phyloP scores from a whole-genome alignment of 2,888 invertebrate genomes.

The Spicauda simplicius region DNA sequence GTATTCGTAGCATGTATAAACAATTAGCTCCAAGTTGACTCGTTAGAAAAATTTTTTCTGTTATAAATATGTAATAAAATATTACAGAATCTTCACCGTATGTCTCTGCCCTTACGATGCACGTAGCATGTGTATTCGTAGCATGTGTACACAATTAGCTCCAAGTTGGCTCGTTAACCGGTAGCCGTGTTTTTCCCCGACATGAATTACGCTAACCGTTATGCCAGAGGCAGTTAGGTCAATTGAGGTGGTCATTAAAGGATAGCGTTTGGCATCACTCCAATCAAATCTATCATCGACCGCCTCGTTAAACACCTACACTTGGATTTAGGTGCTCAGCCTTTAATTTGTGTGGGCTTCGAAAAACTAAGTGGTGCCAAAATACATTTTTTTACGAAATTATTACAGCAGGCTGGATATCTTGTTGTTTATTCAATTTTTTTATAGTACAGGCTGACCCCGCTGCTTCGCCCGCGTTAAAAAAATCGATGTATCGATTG shows the following conservation, averaged over 20 bases:
- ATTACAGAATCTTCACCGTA: too few species aligned
- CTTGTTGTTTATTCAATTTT: too few species aligned
- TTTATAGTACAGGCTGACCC: too few species aligned
- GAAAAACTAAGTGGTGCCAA: not conserved
- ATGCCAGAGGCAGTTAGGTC: constrained; percentile 36
- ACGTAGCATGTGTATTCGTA: constrained; percentile 16
- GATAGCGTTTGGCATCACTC: constrained; percentile 36
- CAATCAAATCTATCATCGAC: constrained; percentile 38
- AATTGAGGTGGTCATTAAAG: constrained; percentile 38
- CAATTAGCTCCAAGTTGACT: constrained; percentile 28
- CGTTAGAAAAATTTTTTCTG: too few species aligned
- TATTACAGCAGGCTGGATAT: too few species aligned
- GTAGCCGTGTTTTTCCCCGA: constrained; percentile 27
- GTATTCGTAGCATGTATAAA: constrained; percentile 19
- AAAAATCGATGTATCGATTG: too few species aligned
- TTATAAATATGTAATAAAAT: not conserved
- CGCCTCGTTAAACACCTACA: constrained; percentile 37
- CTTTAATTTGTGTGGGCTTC: constrained; percentile 23
- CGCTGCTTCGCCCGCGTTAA: too few species aligned
- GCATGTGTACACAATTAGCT: constrained; percentile 28
- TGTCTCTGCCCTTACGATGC: constrained; percentile 4
- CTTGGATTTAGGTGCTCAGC: constrained; percentile 23
- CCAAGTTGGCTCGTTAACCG: constrained; percentile 29
- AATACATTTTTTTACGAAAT: not conserved
- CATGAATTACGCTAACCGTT: constrained; percentile 34